These are phyloP conservation scores for Trichonephila inaurata DNA, from an alignment of 1,140 invertebrate genomes.

Conservation along the genomic window DNA sequence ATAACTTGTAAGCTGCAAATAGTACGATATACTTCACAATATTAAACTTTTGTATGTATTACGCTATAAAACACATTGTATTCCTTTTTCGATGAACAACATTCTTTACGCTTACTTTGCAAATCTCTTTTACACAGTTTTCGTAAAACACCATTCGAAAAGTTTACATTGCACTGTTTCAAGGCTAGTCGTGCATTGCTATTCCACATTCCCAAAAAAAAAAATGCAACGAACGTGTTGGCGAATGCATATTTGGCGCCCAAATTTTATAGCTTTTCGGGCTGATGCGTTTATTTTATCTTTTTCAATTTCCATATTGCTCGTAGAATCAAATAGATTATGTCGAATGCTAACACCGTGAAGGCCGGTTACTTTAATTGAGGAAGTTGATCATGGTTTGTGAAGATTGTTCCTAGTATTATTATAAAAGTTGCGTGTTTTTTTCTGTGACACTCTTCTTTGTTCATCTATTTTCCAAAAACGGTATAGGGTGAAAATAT, in stretches of 20 bases:
- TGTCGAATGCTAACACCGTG: neutral
- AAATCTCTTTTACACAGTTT: too few relatives aligned
- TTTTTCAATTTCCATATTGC: neutral
- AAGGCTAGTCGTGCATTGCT: neutral
- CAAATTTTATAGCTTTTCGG: neutral
- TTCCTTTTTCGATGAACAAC: too few relatives aligned
- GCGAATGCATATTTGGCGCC: neutral
- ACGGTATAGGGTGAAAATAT: too few relatives aligned
- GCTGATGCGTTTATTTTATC: neutral
- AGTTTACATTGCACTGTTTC: too few relatives aligned
- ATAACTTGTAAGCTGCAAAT: too few relatives aligned
- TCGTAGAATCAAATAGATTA: neutral
- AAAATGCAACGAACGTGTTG: neutral
- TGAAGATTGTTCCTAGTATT: neutral
- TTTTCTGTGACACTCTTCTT: neutral
- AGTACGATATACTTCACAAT: too few relatives aligned
- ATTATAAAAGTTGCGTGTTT: neutral
- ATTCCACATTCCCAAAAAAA: neutral
- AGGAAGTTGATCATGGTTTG: neutral
- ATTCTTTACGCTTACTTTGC: too few relatives aligned
- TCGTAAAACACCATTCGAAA: too few relatives aligned
- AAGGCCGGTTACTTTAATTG: neutral
- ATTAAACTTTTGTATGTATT: too few relatives aligned
- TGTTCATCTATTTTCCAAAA: neutral
- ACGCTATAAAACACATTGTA: too few relatives aligned